A percentile compares a stretch with the other conserved stretches of the same genome.
Evolutionary conservation across 2,797 vertebrate genomes (phyloP).

Genomic region (Taenioides sp.): DNA sequence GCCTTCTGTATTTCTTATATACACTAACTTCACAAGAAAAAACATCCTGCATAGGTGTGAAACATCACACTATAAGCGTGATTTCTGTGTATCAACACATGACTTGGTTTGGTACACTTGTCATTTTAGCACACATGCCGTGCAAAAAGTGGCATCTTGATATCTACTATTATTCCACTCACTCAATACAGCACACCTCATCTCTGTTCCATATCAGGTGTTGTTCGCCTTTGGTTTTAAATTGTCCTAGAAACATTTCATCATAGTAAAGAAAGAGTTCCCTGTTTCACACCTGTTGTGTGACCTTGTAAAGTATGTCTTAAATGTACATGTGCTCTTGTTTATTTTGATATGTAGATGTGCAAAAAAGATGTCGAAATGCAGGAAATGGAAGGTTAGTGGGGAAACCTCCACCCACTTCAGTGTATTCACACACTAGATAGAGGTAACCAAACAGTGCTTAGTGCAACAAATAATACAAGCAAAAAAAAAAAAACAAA

Average conservation of each 20-base stretch:
- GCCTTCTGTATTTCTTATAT: constrained; percentile 44
- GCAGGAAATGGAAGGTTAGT: constrained; percentile 74
- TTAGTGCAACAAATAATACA: constrained; percentile 32
- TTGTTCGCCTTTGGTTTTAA: constrained; percentile 45
- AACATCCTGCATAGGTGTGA: constrained; percentile 52
- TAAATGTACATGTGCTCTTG: constrained; percentile 55
- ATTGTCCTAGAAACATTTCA: constrained; percentile 72
- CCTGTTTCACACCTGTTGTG: constrained; percentile 71
- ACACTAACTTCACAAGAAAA: constrained; percentile 44
- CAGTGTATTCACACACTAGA: constrained; percentile 22
- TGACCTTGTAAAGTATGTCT: constrained; percentile 56
- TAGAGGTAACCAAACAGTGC: constrained; percentile 23
- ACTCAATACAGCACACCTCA: constrained; percentile 52
- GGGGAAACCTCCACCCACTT: constrained; percentile 70
- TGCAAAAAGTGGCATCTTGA: constrained; percentile 8
- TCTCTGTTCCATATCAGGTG: constrained; percentile 48
- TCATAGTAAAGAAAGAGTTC: constrained; percentile 56
- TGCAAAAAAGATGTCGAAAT: constrained; percentile 59
- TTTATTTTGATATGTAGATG: constrained; percentile 68
- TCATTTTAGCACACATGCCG: background rate
- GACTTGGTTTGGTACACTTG: background rate
- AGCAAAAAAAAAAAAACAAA: no score
- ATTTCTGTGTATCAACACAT: constrained; percentile 6
- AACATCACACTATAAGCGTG: constrained; percentile 42
- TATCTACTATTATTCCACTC: constrained; percentile 16